These are phyloP conservation scores for Aphrophora alni DNA, from an alignment of 2,888 invertebrate species.

Conservation along the genomic window DNA sequence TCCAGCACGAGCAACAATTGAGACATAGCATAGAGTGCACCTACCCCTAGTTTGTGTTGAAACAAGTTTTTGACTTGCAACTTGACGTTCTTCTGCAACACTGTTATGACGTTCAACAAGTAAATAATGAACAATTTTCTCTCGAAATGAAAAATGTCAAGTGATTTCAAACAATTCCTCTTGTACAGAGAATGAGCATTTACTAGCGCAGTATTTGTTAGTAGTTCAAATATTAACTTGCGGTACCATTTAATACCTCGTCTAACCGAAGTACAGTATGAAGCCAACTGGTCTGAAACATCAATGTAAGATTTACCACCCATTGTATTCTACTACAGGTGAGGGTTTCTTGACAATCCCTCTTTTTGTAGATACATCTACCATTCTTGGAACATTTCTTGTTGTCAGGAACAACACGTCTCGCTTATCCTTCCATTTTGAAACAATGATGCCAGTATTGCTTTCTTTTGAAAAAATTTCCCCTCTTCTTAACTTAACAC, in stretches of 20 bases:
- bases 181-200: neutral
- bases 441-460: slow-evolving; percentile 7
- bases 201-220: slow-evolving; percentile 17
- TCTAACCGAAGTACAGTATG: slow-evolving; percentile 11
- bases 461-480: neutral
- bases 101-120: neutral
- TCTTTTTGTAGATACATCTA: slow-evolving; percentile 1
- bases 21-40: no score
- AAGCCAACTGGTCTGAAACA: slow-evolving; percentile 26
- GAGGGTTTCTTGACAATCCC: slow-evolving; percentile 13
- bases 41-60: no score
- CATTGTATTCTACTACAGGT: neutral
- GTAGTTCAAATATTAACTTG: slow-evolving; percentile 18
- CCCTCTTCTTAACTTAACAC: neutral
- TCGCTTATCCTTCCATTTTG: slow-evolving; percentile 29
- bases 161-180: neutral
- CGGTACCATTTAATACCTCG: slow-evolving; percentile 25
- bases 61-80: no score
- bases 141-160: neutral
- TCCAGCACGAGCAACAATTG: no score
- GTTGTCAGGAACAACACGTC: slow-evolving; percentile 14
- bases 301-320: slow-evolving; percentile 17
- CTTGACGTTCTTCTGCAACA: no score
- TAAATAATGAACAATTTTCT: neutral
- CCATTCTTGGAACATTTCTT: slow-evolving; percentile 17